A percentile compares a stretch with the other conserved stretches of the same genome.
Conservation (phyloP, 2,797 vertebrate species). For the Mormyrops boulengeri region DNA sequence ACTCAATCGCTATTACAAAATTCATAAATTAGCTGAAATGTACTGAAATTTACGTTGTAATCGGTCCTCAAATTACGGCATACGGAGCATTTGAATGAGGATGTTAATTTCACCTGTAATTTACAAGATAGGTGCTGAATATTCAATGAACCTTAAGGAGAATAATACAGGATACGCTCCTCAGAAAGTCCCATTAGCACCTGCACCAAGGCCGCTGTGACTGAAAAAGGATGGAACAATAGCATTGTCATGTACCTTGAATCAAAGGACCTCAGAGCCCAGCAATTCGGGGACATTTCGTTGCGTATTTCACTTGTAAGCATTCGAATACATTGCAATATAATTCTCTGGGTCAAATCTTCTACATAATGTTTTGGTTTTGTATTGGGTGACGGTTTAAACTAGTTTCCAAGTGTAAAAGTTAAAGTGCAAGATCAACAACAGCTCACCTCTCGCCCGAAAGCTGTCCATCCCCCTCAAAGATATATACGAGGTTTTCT, state of each 20-base stretch:
- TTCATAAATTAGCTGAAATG: neutral
- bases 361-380: neutral
- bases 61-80: neutral
- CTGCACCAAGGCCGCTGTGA: constrained; percentile 51
- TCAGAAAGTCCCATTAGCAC: constrained; percentile 31
- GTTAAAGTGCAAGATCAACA: neutral
- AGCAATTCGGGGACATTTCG: neutral
- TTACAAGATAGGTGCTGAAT: constrained; percentile 50
- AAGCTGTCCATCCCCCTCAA: neutral
- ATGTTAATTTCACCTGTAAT: constrained; percentile 16
- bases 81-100: neutral
- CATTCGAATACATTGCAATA: no score
- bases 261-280: neutral
- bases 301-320: neutral
- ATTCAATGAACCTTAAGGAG: constrained; percentile 47
- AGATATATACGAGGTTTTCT: neutral
- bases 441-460: neutral
- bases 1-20: neutral
- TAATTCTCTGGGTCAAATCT: neutral
- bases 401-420: neutral
- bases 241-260: constrained; percentile 53
- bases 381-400: neutral
- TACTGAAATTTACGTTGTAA: neutral
- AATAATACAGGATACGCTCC: constrained; percentile 48
- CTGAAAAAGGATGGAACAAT: constrained; percentile 52